A percentile compares a stretch with the other conserved stretches of the same genome.
Evolutionary conservation across 2,113 vertebrate genomes (phyloP).

Genomic region (Takifugu bimaculatus): DNA sequence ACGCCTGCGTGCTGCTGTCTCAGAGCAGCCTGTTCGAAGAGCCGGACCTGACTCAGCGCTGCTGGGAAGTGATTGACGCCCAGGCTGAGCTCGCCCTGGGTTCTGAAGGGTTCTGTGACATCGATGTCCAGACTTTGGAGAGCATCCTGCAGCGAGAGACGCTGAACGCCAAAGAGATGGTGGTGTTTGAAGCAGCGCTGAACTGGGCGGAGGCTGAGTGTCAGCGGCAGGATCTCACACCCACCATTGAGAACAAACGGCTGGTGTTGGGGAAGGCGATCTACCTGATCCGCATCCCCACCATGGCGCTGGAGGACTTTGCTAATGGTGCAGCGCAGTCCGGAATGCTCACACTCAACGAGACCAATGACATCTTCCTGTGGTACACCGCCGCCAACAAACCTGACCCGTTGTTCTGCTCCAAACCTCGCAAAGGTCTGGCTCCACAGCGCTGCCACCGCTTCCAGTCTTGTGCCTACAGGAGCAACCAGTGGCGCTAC

Average conservation of each 20-base stretch:
- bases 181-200: conserved; percentile 92
- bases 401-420: conserved; percentile 87
- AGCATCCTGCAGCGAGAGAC: conserved; percentile 95
- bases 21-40: conserved; percentile 98
- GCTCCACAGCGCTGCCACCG: conserved; percentile 92
- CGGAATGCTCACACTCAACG: conserved; percentile 88
- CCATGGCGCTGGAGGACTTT: conserved; percentile 94
- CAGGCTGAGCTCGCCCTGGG: conserved; percentile 94
- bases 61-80: conserved; percentile 98
- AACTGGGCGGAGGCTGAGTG: conserved; percentile 96
- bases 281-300: conserved; percentile 93
- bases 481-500: conserved; percentile 99
- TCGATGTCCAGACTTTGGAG: conserved; percentile 90
- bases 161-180: conserved; percentile 95
- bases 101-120: conserved; percentile 97
- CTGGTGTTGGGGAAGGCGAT: conserved; percentile 90
- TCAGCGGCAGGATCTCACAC: conserved; percentile 80
- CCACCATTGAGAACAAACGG: conserved; percentile 89
- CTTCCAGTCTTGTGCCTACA: conserved; percentile 96
- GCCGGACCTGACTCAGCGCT: conserved; percentile 93
- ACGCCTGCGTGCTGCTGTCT: conserved; percentile 93
- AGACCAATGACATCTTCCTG: conserved; percentile 96
- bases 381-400: conserved; percentile 97
- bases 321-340: conserved; percentile 95
- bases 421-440: conserved; percentile 86